Conservation (phyloP, 2,797 vertebrate species). For the Scarus forsteni region DNA sequence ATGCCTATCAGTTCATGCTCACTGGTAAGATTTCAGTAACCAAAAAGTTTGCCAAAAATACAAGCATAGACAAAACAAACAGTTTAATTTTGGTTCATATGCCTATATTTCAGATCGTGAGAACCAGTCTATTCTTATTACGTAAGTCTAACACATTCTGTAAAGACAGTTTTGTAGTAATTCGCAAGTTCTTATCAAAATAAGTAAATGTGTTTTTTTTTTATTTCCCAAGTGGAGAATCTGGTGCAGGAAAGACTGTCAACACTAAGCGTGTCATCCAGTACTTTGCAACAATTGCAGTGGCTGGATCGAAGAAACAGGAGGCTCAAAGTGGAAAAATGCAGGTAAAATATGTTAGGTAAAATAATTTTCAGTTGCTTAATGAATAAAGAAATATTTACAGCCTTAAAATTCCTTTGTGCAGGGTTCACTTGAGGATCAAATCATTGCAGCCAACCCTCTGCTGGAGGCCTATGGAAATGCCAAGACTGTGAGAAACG, state of each 20-base stretch:
- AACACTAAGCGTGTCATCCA: conserved; percentile 80
- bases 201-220: neutral
- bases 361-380: neutral
- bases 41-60: neutral
- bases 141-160: conserved; percentile 71
- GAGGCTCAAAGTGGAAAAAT: conserved; percentile 47
- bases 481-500: conserved; percentile 90
- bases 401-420: neutral
- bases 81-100: conserved; percentile 22
- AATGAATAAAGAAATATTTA: conserved; percentile 19
- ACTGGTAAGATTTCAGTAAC: conserved; percentile 53
- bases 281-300: conserved; percentile 76
- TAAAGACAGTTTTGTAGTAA: conserved; percentile 36
- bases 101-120: conserved; percentile 80
- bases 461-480: conserved; percentile 91
- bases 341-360: conserved; percentile 35
- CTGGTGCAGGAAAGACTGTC: conserved; percentile 77
- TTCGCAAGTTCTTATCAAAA: neutral
- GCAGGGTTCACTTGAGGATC: conserved; percentile 89
- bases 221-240: conserved; percentile 57
- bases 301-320: conserved; percentile 48
- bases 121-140: conserved; percentile 89
- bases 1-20: conserved; percentile 89
- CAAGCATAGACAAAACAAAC: neutral
- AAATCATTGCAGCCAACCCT: conserved; percentile 87